Percentiles rank a stretch among this genome's conserved stretches.
Evolutionary conservation across 2,113 vertebrate species (phyloP).

Genomic region (Rallus limicola): DNA sequence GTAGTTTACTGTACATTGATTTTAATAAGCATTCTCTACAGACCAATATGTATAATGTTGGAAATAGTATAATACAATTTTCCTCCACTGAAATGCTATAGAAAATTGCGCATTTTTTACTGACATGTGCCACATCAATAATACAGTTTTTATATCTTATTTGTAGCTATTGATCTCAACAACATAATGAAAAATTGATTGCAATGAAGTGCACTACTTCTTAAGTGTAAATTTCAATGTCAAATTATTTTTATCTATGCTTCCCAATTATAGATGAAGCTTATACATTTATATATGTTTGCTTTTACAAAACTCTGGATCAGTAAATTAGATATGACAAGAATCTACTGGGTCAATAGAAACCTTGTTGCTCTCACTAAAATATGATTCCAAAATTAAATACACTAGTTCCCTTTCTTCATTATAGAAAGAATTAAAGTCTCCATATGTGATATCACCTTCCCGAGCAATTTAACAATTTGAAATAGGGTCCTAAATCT

Average conservation of each 20-base stretch:
- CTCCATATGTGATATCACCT: conserved; percentile 51
- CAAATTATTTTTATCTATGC: conserved; percentile 84
- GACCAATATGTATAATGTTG: conserved; percentile 77
- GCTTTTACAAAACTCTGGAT: conserved; percentile 70
- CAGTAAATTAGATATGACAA: conserved; percentile 77
- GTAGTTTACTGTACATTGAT: conserved; percentile 77
- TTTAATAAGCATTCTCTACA: conserved; percentile 79
- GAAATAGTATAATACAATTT: conserved; percentile 79
- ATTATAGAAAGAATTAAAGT: conserved; percentile 73
- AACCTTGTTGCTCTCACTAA: conserved; percentile 73
- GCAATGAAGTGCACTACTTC: conserved; percentile 73
- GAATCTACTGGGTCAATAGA: conserved; percentile 74
- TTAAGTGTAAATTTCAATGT: conserved; percentile 84
- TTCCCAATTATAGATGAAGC: conserved; percentile 79
- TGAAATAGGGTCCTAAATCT: conserved; percentile 70
- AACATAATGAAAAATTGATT: conserved; percentile 86
- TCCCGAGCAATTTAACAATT: conserved; percentile 63
- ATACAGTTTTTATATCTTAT: conserved; percentile 85
- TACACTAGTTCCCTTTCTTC: conserved; percentile 70
- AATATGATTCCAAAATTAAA: conserved; percentile 80
- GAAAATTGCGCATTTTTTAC: conserved; percentile 79
- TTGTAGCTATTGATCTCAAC: conserved; percentile 83
- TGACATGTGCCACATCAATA: conserved; percentile 80
- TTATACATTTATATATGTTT: conserved; percentile 77
- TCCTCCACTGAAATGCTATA: conserved; percentile 71